Percentiles rank a stretch among this genome's conserved stretches.
Conservation (phyloP, 2,888 invertebrate genomes). For the Volucella inflata region DNA sequence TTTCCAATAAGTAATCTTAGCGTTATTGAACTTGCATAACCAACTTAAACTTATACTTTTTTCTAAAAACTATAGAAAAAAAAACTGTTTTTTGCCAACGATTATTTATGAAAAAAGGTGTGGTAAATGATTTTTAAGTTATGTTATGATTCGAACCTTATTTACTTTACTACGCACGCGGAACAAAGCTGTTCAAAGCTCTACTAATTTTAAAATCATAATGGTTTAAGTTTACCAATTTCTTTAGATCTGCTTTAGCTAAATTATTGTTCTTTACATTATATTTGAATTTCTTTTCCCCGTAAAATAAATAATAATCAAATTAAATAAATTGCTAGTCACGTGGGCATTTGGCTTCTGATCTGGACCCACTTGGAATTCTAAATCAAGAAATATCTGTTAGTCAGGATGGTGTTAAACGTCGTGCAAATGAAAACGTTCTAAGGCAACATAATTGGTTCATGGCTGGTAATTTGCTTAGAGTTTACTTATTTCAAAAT, state of each 20-base stretch:
- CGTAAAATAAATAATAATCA: conserved; percentile 43
- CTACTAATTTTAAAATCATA: no score
- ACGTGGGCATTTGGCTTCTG: conserved; percentile 92
- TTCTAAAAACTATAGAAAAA: conserved; percentile 54
- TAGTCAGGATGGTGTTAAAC: conserved; percentile 83
- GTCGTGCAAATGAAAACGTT: conserved; percentile 84
- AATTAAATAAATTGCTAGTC: conserved; percentile 85
- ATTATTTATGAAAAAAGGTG: no score
- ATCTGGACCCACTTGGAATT: conserved; percentile 92
- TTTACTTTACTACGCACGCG: background rate
- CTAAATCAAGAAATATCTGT: conserved; percentile 82
- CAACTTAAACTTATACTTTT: background rate
- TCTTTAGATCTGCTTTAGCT: background rate
- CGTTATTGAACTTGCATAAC: conserved; percentile 17
- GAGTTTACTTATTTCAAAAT: conserved; percentile 49
- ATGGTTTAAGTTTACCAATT: background rate
- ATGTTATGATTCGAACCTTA: background rate
- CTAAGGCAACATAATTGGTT: conserved; percentile 84
- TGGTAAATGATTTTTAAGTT: no score
- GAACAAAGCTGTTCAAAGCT: no score
- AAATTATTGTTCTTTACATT: conserved; percentile 27
- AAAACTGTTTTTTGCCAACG: background rate
- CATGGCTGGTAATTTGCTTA: conserved; percentile 82
- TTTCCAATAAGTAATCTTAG: conserved; percentile 9
- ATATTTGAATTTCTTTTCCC: conserved; percentile 46